Evolutionary conservation across 2,113 vertebrate genomes (phyloP), one percentile per base, ranked within the genome.

Genomic region (Platichthys stellatus): DNA sequence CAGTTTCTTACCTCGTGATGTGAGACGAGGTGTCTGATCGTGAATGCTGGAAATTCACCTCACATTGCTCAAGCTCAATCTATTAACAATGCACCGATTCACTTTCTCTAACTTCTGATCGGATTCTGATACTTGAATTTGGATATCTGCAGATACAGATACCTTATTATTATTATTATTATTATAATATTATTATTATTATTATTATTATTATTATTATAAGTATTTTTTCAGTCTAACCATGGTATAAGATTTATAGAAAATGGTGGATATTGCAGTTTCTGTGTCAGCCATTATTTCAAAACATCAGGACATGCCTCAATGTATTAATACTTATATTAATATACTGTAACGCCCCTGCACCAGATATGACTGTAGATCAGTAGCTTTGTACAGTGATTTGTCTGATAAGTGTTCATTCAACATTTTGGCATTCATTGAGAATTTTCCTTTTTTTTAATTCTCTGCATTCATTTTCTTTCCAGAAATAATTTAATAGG

Each of bases 1-100:
- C 68, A 56, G 70, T 58, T 72, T 88, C 49, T 78, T 76, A 53
- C 67, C 86, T 76, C n/a, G 51, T 85, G 89, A 89, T 79, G 60
- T 62, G 69, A 68, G 73, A 80, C 14, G 2, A 80, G 66, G 66
- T 81, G 83, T 81, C 71, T 76, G 76, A 75, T 38, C 28, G 76
- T 47, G 47, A 81, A 61, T 57, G 82, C 62, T 82, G 74, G 14
- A 87, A 84, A 85, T 72, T 82, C 61, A 64, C 60, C 83, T 83
- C 84, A 74, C 80, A 66, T 76, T 76, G 71, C 68, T 56, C 15
- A 18, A 60, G 59, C 45, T 66, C 59, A 60, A 72, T 67, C 43
- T 62, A 89, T 84, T 54, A 82, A 83, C 31, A 35, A 38, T 62
- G 60, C 60, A 38, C 8, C 31, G 7, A 38, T 62, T 4, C 60